phyloP scores from a whole-genome alignment of 2,888 invertebrate species.

The Halictus quadricinctus region DNA sequence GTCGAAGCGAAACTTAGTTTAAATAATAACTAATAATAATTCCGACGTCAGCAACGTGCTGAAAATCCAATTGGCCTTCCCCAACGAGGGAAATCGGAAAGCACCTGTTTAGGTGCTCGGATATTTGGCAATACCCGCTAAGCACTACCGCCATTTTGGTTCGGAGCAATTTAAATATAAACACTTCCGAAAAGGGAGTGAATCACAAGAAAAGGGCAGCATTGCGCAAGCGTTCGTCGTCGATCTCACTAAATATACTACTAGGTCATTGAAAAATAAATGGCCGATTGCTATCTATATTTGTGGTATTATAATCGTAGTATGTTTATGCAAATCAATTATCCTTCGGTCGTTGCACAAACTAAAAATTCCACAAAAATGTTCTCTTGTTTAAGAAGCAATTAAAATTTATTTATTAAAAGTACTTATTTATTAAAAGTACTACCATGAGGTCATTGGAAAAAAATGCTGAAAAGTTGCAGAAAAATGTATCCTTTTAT shows the following conservation, averaged over 20 bases:
- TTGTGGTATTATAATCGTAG: neutral
- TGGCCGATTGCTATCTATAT: neutral
- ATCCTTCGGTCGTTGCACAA: too few species aligned
- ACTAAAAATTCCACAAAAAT: too few species aligned
- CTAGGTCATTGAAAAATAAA: neutral
- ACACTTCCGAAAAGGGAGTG: constrained; percentile 30
- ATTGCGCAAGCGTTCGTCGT: constrained; percentile 13
- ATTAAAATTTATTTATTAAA: too few species aligned
- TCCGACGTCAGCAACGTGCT: neutral
- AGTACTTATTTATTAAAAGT: too few species aligned
- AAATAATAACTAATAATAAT: constrained; percentile 1
- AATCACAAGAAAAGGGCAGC: constrained; percentile 38
- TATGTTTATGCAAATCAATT: neutral
- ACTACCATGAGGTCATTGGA: too few species aligned
- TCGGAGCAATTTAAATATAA: constrained; percentile 66
- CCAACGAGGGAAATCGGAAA: neutral
- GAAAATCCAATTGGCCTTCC: neutral
- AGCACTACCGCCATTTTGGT: constrained; percentile 70
- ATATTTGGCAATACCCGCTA: constrained; percentile 64
- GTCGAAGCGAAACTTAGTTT: neutral
- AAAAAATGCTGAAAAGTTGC: too few species aligned
- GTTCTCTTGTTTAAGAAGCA: too few species aligned
- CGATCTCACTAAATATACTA: neutral
- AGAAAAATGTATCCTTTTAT: too few species aligned
- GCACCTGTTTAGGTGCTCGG: neutral